phyloP scores from a whole-genome alignment of 2,113 vertebrate genomes.

The Myrmecobius fasciatus region DNA sequence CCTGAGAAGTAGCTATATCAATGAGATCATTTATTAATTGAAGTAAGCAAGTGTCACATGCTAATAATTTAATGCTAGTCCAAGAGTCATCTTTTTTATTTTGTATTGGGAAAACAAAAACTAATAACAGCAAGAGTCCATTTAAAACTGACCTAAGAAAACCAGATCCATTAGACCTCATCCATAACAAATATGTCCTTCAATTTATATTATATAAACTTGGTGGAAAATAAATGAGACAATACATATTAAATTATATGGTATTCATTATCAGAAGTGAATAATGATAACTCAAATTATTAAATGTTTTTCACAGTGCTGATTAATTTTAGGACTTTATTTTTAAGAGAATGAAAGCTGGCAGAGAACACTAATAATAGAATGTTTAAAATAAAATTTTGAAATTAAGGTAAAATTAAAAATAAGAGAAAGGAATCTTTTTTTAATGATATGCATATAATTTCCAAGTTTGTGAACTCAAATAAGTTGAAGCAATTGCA shows the following conservation, averaged over 20 bases:
- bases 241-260: slow-evolving; percentile 8
- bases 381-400: slow-evolving; percentile 43
- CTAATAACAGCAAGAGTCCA: not conserved
- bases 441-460: not conserved
- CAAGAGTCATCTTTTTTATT: not conserved
- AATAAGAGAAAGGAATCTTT: slow-evolving; percentile 20
- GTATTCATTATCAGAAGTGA: not conserved
- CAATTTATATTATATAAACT: not conserved
- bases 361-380: not conserved
- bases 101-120: not conserved
- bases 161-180: not conserved
- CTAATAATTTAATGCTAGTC: not conserved
- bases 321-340: not conserved
- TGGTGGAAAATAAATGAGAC: not conserved
- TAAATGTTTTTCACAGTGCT: not conserved
- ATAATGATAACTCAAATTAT: not conserved
- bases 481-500: slow-evolving; percentile 59
- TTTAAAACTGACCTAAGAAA: not conserved
- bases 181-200: not conserved
- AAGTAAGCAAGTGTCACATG: not conserved
- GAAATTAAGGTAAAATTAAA: slow-evolving; percentile 41
- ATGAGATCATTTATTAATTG: not conserved
- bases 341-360: slow-evolving; percentile 45
- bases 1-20: not conserved
- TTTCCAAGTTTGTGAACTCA: slow-evolving; percentile 60